Evolutionary conservation across 2,888 invertebrate genomes (phyloP).

Genomic region (Trisateles emortualis): DNA sequence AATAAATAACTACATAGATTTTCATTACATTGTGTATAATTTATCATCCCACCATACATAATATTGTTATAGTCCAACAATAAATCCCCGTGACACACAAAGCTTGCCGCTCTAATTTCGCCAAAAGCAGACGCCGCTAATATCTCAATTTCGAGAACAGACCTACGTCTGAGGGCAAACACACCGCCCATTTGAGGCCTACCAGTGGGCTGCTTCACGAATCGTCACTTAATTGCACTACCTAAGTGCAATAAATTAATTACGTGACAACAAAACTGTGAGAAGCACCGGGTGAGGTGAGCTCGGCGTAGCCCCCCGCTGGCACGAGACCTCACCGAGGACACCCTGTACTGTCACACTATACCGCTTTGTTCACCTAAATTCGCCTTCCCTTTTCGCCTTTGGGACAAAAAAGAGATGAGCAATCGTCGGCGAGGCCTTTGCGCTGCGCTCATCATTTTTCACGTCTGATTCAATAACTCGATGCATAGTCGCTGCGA

Average conservation of each 20-base stretch:
- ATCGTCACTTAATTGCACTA: conserved; percentile 54
- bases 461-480: conserved; percentile 87
- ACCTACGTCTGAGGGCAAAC: conserved; percentile 77
- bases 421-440: conserved; percentile 75
- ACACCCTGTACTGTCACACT: conserved; percentile 67
- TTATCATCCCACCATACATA: conserved; percentile 20
- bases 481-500: conserved; percentile 82
- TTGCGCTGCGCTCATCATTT: conserved; percentile 83
- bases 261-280: conserved; percentile 82
- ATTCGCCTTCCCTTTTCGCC: conserved; percentile 69
- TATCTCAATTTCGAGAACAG: conserved; percentile 82
- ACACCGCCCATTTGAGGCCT: conserved; percentile 73
- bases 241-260: conserved; percentile 83
- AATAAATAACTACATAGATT: not conserved
- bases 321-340: conserved; percentile 75
- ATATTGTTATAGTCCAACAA: conserved; percentile 47
- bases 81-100: conserved; percentile 68
- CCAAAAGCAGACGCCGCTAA: conserved; percentile 69
- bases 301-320: conserved; percentile 73
- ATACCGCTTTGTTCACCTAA: conserved; percentile 77
- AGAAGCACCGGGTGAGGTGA: conserved; percentile 73
- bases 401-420: conserved; percentile 62
- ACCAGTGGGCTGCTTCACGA: conserved; percentile 63
- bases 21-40: not conserved
- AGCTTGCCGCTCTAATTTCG: conserved; percentile 67